Conservation (phyloP, 1,140 invertebrate species). For the Sinella curviseta region DNA sequence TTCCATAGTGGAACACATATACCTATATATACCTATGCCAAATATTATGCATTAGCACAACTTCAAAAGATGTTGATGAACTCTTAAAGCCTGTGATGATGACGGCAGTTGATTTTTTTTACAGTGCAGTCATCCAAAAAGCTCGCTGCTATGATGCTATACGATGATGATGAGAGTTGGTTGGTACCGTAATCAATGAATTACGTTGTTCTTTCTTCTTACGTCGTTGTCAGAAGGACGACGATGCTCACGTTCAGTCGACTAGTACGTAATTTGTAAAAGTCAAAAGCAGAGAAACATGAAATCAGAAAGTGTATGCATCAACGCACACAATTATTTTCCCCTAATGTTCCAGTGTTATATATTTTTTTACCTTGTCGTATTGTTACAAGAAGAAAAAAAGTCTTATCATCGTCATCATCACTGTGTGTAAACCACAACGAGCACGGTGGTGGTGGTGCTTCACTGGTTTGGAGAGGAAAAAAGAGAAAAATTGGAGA, state of each 20-base stretch:
- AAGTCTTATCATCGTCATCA: neutral
- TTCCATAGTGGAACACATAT: neutral
- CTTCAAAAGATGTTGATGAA: conserved; percentile 16
- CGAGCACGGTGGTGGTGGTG: too few relatives aligned
- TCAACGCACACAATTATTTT: conserved; percentile 13
- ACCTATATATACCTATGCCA: neutral
- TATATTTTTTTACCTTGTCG: too few relatives aligned
- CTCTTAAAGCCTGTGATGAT: neutral
- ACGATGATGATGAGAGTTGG: neutral
- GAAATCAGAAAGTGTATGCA: conserved; percentile 7
- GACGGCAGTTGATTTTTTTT: neutral
- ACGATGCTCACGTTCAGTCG: neutral
- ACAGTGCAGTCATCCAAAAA: neutral
- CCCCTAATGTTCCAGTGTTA: too few relatives aligned
- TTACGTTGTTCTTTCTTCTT: too few relatives aligned
- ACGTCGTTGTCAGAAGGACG: too few relatives aligned
- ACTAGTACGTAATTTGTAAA: conserved; percentile 13
- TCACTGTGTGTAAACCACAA: neutral
- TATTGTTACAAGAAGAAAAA: too few relatives aligned
- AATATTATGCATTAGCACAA: neutral
- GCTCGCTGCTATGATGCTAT: neutral
- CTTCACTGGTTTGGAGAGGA: neutral
- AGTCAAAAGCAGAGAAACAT: conserved; percentile 18
- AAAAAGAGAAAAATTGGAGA: neutral
- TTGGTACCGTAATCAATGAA: too few relatives aligned